Percentiles rank a stretch among this genome's conserved stretches.
phyloP scores from a whole-genome alignment of 1,140 invertebrate species.

The Meteorus sp. region DNA sequence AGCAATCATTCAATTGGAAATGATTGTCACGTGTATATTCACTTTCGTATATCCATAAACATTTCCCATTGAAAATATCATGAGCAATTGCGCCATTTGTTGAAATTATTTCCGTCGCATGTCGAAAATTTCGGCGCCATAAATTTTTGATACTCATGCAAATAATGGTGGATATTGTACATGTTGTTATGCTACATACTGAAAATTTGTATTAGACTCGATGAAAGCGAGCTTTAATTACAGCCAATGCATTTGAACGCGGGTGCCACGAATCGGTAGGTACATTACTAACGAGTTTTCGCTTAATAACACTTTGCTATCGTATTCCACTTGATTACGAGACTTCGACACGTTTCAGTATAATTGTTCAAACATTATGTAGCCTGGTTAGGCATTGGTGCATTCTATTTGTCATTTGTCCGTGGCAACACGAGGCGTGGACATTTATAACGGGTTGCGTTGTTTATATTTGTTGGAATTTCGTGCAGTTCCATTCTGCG shows the following conservation, averaged over 20 bases:
- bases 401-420: neutral
- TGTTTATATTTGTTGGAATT: no score
- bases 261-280: slow-evolving; percentile 35
- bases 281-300: slow-evolving; percentile 37
- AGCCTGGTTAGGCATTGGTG: neutral
- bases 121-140: neutral
- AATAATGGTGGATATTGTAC: slow-evolving; percentile 3
- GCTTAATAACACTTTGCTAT: slow-evolving; percentile 47
- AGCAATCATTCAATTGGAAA: no score
- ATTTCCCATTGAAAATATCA: no score
- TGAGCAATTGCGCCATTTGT: no score
- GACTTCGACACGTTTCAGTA: slow-evolving; percentile 11
- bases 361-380: slow-evolving; percentile 16
- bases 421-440: no score
- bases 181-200: neutral
- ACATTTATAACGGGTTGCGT: no score
- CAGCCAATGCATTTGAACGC: slow-evolving; percentile 17
- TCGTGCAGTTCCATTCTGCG: no score
- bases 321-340: slow-evolving; percentile 30
- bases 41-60: neutral
- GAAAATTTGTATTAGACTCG: neutral
- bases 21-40: no score
- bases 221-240: slow-evolving; percentile 20
- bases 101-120: neutral
- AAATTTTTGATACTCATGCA: neutral